phyloP scores from a whole-genome alignment of 2,113 vertebrate species.

The Seriola quinqueradiata region DNA sequence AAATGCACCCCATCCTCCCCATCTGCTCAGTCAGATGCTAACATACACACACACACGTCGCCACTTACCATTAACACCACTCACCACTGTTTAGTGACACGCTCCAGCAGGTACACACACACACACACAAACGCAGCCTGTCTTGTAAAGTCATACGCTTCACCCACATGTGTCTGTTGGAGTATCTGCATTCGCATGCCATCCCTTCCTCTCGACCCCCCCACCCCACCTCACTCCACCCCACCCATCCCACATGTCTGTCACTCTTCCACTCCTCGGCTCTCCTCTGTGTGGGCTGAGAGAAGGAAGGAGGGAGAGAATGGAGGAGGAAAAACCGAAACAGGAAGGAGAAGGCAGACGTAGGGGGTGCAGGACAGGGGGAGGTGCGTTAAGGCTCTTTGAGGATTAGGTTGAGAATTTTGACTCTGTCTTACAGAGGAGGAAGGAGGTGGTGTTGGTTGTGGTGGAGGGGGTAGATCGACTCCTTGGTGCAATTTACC shows the following conservation, averaged over 20 bases:
- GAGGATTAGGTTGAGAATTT: conserved; percentile 84
- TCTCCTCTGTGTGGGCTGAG: conserved; percentile 47
- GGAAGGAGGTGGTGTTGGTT: conserved; percentile 36
- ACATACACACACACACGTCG: conserved; percentile 25
- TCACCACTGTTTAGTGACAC: conserved; percentile 53
- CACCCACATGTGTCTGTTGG: conserved; percentile 16
- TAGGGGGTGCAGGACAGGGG: conserved; percentile 47
- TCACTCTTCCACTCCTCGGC: conserved; percentile 37
- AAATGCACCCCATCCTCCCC: conserved; percentile 69
- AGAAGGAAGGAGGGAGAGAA: background rate
- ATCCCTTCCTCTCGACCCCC: conserved; percentile 5
- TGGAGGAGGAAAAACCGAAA: conserved; percentile 42
- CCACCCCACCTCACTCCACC: background rate
- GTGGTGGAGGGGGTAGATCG: conserved; percentile 58
- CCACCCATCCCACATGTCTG: conserved; percentile 7
- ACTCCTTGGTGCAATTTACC: conserved; percentile 85
- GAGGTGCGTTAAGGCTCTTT: conserved; percentile 77
- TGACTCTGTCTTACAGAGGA: conserved; percentile 76
- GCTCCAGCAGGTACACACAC: conserved; percentile 62
- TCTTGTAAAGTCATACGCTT: conserved; percentile 37
- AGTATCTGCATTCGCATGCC: conserved; percentile 28
- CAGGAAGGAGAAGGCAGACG: conserved; percentile 36
- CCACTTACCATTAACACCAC: conserved; percentile 41
- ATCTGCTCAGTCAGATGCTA: conserved; percentile 75
- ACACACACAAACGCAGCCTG: conserved; percentile 23